Evolutionary conservation across 2,888 invertebrate genomes (phyloP).

Genomic region (Heterodera filipjevi): DNA sequence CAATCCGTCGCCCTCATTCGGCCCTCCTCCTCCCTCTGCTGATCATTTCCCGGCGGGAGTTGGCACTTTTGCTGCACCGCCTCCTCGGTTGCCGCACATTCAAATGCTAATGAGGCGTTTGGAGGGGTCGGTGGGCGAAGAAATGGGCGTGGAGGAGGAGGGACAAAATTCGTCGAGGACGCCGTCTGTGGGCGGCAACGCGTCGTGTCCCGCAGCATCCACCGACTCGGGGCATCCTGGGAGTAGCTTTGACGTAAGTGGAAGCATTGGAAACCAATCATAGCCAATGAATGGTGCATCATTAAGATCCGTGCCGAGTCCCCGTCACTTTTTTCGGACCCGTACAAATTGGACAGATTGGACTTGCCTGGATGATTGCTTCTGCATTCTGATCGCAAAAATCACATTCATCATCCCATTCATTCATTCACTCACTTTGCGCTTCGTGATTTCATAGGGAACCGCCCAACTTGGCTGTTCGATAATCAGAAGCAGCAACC

Average conservation of each 20-base stretch:
- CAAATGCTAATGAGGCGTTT: slow-evolving; percentile 44
- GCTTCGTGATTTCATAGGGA: background rate
- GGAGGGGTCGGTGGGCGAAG: slow-evolving; percentile 10
- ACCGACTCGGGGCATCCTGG: slow-evolving; percentile 43
- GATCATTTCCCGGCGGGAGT: no score
- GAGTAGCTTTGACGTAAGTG: slow-evolving; percentile 33
- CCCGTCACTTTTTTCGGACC: slow-evolving; percentile 58
- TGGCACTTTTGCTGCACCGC: slow-evolving; percentile 34
- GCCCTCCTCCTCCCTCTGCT: background rate
- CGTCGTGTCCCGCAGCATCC: slow-evolving; percentile 43
- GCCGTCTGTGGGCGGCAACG: background rate
- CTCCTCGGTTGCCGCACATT: slow-evolving; percentile 47
- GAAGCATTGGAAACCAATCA: slow-evolving; percentile 34
- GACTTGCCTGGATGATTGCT: slow-evolving; percentile 38
- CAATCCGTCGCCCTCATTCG: background rate
- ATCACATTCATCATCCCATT: background rate
- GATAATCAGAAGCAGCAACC: no score
- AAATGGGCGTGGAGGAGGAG: background rate
- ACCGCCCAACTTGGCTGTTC: no score
- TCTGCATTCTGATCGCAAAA: background rate
- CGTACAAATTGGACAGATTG: slow-evolving; percentile 59
- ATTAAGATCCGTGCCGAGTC: slow-evolving; percentile 46
- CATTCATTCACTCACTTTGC: slow-evolving; percentile 4
- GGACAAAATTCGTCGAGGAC: background rate
- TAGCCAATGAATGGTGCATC: background rate